Percentiles rank a stretch among this genome's conserved stretches.
Evolutionary conservation across 92 coral and sea anemone species (phyloP).

Genomic region (Isaurus tuberculatus): DNA sequence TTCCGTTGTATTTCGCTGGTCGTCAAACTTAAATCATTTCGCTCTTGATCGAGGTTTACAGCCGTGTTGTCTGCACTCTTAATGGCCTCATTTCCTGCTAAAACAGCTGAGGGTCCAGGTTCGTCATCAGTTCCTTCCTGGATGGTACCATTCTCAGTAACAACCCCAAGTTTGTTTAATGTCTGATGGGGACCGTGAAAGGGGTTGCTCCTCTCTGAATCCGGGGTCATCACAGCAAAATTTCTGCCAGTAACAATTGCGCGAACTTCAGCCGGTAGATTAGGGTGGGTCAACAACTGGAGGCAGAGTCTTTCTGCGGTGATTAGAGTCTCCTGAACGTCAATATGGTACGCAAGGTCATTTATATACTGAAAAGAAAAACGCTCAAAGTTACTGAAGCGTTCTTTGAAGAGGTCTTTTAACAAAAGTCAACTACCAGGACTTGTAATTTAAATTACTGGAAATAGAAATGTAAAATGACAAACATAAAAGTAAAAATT

Average conservation of each 20-base stretch:
- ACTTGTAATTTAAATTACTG: no score
- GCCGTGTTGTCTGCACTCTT: constrained; percentile 39
- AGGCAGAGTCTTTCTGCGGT: constrained; percentile 89
- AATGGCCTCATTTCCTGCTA: constrained; percentile 36
- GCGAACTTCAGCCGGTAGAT: constrained; percentile 89
- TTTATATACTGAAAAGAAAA: constrained; percentile 80
- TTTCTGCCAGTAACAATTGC: constrained; percentile 82
- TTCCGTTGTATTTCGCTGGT: constrained; percentile 26
- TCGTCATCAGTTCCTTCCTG: constrained; percentile 28
- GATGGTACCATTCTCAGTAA: constrained; percentile 27
- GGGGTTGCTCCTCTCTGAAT: constrained; percentile 78
- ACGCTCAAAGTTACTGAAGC: background rate
- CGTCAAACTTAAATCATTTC: constrained; percentile 72
- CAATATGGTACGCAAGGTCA: constrained; percentile 89
- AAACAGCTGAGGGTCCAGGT: constrained; percentile 9
- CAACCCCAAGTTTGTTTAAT: background rate
- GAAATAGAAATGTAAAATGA: no score
- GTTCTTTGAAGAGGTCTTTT: no score
- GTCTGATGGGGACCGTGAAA: constrained; percentile 52
- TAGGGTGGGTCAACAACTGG: constrained; percentile 77
- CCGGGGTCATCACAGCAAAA: constrained; percentile 90
- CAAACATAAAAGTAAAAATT: no score
- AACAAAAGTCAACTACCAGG: background rate
- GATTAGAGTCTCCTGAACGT: constrained; percentile 76
- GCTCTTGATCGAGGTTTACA: constrained; percentile 40